Evolutionary conservation across 2,797 vertebrate species (phyloP).

Genomic region (Poliocrania exsul): DNA sequence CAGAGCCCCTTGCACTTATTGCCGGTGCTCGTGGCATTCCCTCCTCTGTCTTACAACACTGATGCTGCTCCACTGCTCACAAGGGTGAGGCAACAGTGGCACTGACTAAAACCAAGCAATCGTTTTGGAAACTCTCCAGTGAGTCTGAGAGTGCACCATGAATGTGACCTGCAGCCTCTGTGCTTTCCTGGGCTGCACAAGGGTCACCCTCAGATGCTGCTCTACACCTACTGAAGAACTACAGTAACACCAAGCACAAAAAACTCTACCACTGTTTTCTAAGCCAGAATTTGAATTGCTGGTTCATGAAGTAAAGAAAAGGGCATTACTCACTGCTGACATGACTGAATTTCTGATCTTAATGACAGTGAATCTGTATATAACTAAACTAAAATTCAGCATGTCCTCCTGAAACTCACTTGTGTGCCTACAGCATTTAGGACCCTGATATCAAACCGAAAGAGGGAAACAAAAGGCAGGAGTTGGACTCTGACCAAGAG

Average conservation of each 20-base stretch:
- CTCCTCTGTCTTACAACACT: background rate
- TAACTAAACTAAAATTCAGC: background rate
- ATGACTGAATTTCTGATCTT: background rate
- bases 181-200: rapidly evolving
- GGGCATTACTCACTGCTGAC: background rate
- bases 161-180: background rate
- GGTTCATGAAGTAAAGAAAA: background rate
- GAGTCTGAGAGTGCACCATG: rapidly evolving
- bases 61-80: background rate
- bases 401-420: background rate
- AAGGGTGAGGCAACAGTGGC: background rate
- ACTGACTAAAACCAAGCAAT: background rate
- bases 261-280: background rate
- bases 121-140: background rate
- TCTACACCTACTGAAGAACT: background rate
- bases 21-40: background rate
- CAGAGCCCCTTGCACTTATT: background rate
- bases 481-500: background rate
- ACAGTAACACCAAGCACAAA: background rate
- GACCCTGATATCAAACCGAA: background rate
- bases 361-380: background rate
- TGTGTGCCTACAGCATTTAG: rapidly evolving
- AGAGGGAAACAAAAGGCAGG: background rate
- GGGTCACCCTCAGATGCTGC: background rate
- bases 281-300: background rate